phyloP scores from a whole-genome alignment of 1,140 invertebrate species.

The Pachypsylla venusta region DNA sequence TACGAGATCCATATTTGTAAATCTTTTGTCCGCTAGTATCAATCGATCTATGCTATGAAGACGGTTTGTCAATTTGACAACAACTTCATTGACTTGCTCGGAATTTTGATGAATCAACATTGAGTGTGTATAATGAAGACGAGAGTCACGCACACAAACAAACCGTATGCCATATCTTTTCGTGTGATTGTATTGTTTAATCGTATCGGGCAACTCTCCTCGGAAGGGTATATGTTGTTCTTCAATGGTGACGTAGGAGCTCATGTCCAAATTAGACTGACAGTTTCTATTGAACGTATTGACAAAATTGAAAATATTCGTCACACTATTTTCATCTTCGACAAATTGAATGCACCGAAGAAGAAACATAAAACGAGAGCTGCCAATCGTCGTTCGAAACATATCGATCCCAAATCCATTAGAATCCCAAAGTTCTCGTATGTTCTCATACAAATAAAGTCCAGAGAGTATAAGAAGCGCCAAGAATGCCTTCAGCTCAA shows the following conservation, averaged over 20 bases:
- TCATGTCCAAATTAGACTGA: background rate
- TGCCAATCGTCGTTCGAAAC: background rate
- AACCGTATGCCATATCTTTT: background rate
- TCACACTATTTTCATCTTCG: background rate
- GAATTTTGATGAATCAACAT: background rate
- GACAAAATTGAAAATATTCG: background rate
- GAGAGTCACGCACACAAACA: background rate
- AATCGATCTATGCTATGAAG: background rate
- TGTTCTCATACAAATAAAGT: background rate
- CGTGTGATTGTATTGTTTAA: background rate
- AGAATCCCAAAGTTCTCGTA: background rate
- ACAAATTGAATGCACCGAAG: background rate
- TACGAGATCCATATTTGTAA: background rate
- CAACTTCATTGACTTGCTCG: background rate
- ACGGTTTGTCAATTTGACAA: background rate
- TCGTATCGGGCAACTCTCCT: background rate
- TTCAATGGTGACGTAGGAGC: background rate
- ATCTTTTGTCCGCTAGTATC: background rate
- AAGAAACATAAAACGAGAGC: background rate
- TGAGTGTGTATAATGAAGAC: background rate
- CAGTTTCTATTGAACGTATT: background rate
- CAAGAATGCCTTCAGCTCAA: background rate
- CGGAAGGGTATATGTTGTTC: background rate
- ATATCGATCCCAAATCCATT: background rate
- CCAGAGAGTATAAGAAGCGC: background rate